Evolutionary conservation across 2,888 invertebrate species (phyloP).

Genomic region (Acleris sparsana): DNA sequence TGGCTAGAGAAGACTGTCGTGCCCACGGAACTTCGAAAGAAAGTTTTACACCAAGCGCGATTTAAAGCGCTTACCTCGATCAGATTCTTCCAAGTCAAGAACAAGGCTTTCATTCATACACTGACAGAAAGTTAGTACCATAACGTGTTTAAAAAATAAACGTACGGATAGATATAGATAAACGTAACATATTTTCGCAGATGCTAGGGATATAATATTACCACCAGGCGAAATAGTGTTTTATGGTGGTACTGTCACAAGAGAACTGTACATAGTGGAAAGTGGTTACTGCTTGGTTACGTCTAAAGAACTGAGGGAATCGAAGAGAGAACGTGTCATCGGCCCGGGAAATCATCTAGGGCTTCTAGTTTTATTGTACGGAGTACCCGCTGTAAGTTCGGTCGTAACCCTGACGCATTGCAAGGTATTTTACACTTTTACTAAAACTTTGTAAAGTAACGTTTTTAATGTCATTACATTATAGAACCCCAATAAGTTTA

Average conservation of each 20-base stretch:
- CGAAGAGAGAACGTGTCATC: conserved; percentile 62
- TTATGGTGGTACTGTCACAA: conserved; percentile 77
- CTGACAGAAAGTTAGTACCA: conserved; percentile 68
- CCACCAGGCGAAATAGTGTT: conserved; percentile 81
- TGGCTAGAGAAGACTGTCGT: conserved; percentile 74
- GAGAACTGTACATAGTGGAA: conserved; percentile 80
- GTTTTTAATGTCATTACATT: too few species aligned
- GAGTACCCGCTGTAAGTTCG: conserved; percentile 74
- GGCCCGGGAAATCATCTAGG: conserved; percentile 78
- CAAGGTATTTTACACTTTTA: conserved; percentile 56
- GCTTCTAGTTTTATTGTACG: conserved; percentile 73
- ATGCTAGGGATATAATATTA: conserved; percentile 71
- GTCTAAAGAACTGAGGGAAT: conserved; percentile 58
- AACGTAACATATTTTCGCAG: conserved; percentile 46
- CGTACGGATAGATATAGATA: neutral
- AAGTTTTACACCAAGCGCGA: conserved; percentile 76
- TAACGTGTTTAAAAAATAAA: neutral
- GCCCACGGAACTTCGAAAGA: conserved; percentile 70
- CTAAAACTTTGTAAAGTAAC: too few species aligned
- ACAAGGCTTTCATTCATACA: conserved; percentile 77
- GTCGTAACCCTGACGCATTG: conserved; percentile 80
- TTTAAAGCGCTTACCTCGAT: conserved; percentile 75
- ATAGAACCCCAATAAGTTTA: neutral
- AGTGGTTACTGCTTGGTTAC: conserved; percentile 78
- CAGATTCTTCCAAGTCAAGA: conserved; percentile 76